Base-by-base conservation (phyloP, 2,888 invertebrate genomes). In the Minunthozetes semirufus region DNA sequence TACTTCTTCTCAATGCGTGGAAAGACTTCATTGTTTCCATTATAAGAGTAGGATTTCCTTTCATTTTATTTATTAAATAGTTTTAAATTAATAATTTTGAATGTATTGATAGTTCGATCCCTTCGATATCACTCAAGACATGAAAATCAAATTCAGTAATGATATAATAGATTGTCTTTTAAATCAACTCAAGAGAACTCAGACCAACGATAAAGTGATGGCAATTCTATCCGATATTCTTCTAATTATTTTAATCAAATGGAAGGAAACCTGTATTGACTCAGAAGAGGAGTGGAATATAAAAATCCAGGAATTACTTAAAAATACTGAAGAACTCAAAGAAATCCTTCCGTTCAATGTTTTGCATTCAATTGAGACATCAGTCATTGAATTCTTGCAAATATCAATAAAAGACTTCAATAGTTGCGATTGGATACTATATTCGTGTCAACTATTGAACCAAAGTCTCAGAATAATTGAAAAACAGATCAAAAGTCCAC, bases 21-120 rank as follows among this genome's bases (percentile, higher is more conserved):
- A 72, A 71, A 53, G 77, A 76, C 33, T 76, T 76, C 27, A 29
- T 76, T 1, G 48, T 72, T 29, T 76, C 77, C 15, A 56, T 33
- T 29, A 38, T 68, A 11, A 76, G 50, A 42, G 66, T 74, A 1
- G 17, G 19, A 48, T 29, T 71, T 59, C 1, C 5, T 25, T n/a
- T 9, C 13, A 72, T 19, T n/a, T 29, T 6, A 15, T 29, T 50
- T 50, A 29, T 33, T 33, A 8, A 33, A 33, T 73, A 6, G 2
- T 68, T 42, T 63, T 6, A n/a, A 1, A 56, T 29, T 56, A 53
- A 73, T 38, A 17, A n/a, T 66, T 19, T 38, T 19, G 2, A 53
- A 48, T 73, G 33, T 13, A 46, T 68, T n/a, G 27, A 70, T 19
- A 74, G 68, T 75, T 72, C 50, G 48, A 73, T 38, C 75, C 75